phyloP scores from a whole-genome alignment of 2,797 vertebrate species.

The Pseudochirops cupreus region DNA sequence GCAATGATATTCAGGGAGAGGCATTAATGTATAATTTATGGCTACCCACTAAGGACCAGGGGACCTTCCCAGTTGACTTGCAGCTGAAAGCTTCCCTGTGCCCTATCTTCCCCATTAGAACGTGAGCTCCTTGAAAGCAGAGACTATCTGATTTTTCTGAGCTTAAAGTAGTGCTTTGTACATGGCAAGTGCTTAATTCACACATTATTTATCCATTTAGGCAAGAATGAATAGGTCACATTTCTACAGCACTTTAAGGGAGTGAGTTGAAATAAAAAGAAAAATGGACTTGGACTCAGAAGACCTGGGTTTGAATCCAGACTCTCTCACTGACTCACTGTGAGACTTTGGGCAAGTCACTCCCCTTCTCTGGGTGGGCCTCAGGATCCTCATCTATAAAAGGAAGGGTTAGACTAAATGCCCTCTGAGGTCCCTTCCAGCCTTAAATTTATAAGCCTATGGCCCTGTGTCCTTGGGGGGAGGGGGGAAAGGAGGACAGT shows the following conservation, averaged over 20 bases:
- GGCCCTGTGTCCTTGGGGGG: neutral
- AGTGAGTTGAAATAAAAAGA: neutral
- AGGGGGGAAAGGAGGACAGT: neutral
- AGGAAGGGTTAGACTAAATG: neutral
- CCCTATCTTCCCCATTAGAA: neutral
- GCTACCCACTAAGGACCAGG: neutral
- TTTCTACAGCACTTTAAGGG: neutral
- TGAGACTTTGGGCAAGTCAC: constrained; percentile 19
- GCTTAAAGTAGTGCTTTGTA: neutral
- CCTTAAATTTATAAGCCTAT: neutral
- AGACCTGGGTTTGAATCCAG: constrained; percentile 15
- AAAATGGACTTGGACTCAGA: neutral
- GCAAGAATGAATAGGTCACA: neutral
- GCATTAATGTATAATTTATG: neutral
- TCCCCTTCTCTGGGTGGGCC: neutral
- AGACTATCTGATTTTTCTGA: neutral
- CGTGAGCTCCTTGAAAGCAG: neutral
- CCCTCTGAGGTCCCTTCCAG: neutral
- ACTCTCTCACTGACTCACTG: neutral
- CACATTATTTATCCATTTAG: neutral
- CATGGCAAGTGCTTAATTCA: neutral
- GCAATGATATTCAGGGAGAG: neutral
- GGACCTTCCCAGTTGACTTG: neutral
- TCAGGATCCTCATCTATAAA: constrained; percentile 39
- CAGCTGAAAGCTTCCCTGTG: neutral